Percentiles rank a stretch among this genome's conserved stretches.
Conservation (phyloP, 2,888 invertebrate genomes). For the Rhimphoctona megacephalus region DNA sequence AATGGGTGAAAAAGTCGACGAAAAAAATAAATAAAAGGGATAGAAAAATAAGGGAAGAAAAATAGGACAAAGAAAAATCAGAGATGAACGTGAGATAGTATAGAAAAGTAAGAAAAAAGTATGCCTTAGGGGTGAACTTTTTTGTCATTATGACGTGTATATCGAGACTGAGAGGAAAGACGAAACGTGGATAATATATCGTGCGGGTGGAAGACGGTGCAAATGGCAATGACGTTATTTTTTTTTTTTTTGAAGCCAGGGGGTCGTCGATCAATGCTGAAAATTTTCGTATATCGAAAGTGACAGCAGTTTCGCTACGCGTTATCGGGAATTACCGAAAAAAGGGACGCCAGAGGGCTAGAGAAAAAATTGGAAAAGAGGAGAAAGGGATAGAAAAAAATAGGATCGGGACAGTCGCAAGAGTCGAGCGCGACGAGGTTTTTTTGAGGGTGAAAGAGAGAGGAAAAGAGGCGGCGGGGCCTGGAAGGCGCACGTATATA, state of each 20-base stretch:
- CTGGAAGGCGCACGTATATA: slow-evolving; percentile 28
- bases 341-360: slow-evolving; percentile 28
- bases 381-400: neutral
- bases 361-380: slow-evolving; percentile 15
- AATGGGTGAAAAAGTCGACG: slow-evolving; percentile 23
- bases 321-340: slow-evolving; percentile 51
- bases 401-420: slow-evolving; percentile 29
- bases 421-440: slow-evolving; percentile 28
- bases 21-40: neutral
- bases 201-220: neutral
- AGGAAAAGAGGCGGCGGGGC: slow-evolving; percentile 1
- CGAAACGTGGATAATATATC: slow-evolving; percentile 62
- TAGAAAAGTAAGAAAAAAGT: slow-evolving; percentile 11
- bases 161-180: slow-evolving; percentile 45
- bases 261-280: slow-evolving; percentile 52
- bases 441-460: slow-evolving; percentile 19
- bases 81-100: neutral
- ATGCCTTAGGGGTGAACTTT: slow-evolving; percentile 33
- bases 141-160: slow-evolving; percentile 30
- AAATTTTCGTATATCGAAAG: slow-evolving; percentile 66
- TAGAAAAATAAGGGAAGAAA: slow-evolving; percentile 45
- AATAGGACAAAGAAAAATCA: neutral
- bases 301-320: slow-evolving; percentile 63
- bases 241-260: slow-evolving; percentile 43
- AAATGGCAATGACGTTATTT: neutral